Conservation (phyloP, 2,797 vertebrate species). For the Synanceia verrucosa region DNA sequence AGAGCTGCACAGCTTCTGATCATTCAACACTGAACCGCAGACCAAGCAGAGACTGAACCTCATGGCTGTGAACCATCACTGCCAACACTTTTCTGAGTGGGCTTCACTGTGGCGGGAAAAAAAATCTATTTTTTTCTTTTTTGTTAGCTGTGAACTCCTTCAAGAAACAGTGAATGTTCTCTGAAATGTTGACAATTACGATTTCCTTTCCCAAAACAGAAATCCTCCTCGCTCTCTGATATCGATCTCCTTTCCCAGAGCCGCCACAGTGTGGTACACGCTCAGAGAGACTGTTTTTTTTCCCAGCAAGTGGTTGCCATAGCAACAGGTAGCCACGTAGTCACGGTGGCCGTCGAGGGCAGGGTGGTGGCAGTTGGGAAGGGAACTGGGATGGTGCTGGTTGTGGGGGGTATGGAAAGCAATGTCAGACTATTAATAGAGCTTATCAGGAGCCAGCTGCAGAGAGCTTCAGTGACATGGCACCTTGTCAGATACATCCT, state of each 20-base stretch:
- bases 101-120: neutral
- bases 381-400: neutral
- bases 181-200: neutral
- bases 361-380: constrained; percentile 49
- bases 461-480: constrained; percentile 58
- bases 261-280: constrained; percentile 63
- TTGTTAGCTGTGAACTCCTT: neutral
- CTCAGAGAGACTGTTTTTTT: constrained; percentile 59
- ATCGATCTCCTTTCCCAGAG: constrained; percentile 73
- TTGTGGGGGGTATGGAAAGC: constrained; percentile 26
- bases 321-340: constrained; percentile 82
- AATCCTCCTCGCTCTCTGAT: constrained; percentile 40
- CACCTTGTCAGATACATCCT: constrained; percentile 61
- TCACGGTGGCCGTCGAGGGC: constrained; percentile 68
- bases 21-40: neutral
- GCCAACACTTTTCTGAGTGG: neutral
- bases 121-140: neutral
- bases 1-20: neutral
- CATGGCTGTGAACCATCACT: neutral
- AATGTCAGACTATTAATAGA: constrained; percentile 81
- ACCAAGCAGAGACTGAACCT: neutral
- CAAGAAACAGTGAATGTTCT: neutral
- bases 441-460: constrained; percentile 71
- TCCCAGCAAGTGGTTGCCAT: constrained; percentile 75
- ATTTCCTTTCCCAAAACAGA: constrained; percentile 5